Percentiles rank a stretch among this genome's conserved stretches.
These are phyloP conservation scores for Rhabdomys pumilio DNA, from an alignment of 2,797 vertebrate species.

Conservation along the genomic window DNA sequence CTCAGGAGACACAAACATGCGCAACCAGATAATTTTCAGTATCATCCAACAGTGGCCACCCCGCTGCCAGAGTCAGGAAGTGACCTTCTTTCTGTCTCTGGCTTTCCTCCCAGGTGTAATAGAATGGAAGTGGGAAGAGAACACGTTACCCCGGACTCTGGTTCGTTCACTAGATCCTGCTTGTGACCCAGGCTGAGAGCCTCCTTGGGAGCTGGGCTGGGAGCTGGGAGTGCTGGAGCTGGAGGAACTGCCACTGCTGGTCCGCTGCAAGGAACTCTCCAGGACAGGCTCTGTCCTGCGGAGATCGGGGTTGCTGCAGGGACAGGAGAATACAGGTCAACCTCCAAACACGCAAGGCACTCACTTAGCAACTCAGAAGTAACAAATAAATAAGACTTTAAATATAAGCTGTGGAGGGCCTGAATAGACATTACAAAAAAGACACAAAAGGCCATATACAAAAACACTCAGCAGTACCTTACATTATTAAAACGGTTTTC, in stretches of 20 bases:
- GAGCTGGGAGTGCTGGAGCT: conserved; percentile 98
- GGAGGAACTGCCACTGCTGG: conserved; percentile 98
- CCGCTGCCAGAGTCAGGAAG: accelerated
- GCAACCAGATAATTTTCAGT: not conserved
- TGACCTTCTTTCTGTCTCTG: accelerated
- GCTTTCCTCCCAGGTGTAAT: not conserved
- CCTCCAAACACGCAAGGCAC: not conserved
- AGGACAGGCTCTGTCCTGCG: conserved; percentile 94
- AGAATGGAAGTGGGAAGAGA: not conserved
- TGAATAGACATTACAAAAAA: not conserved
- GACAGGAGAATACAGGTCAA: not conserved
- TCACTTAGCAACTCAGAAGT: not conserved
- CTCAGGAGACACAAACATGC: not conserved
- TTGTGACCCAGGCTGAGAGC: conserved; percentile 93
- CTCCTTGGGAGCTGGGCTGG: conserved; percentile 95
- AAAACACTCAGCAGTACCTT: not conserved
- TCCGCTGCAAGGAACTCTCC: conserved; percentile 96
- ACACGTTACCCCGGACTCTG: conserved; percentile 92
- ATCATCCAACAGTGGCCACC: not conserved
- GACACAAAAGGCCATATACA: not conserved
- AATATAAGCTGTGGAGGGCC: not conserved
- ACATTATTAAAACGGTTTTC: not conserved
- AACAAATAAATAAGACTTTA: not conserved
- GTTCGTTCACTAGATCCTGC: conserved; percentile 95
- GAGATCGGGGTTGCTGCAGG: conserved; percentile 96